Conservation (phyloP, 1,140 invertebrate species). For the Brachionus sp. region DNA sequence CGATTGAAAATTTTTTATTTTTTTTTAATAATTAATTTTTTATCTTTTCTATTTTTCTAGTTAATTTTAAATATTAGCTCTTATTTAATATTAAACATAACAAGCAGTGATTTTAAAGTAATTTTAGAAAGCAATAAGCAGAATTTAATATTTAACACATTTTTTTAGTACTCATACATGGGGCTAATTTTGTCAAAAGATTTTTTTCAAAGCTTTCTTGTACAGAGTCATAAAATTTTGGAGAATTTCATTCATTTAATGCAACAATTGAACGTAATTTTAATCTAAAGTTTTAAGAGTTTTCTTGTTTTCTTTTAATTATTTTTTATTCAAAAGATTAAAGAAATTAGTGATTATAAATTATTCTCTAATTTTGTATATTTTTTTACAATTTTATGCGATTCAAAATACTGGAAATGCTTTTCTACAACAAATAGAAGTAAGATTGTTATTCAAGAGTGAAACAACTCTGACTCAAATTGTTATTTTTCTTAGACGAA, state of each 20-base stretch:
- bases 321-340: neutral
- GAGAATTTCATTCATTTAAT: neutral
- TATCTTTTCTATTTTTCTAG: neutral
- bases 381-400: neutral
- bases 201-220: slow-evolving; percentile 12
- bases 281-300: neutral
- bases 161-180: slow-evolving; percentile 10
- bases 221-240: neutral
- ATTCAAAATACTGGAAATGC: slow-evolving; percentile 17
- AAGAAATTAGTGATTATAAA: neutral
- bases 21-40: neutral
- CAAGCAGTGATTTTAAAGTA: slow-evolving; percentile 27
- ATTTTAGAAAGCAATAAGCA: neutral
- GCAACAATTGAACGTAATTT: neutral
- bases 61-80: neutral
- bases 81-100: slow-evolving; percentile 2
- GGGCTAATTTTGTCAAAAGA: slow-evolving; percentile 15
- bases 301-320: neutral
- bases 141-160: neutral
- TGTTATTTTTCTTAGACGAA: neutral
- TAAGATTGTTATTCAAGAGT: neutral
- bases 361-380: neutral
- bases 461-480: neutral
- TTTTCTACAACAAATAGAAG: slow-evolving; percentile 12
- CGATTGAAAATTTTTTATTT: too few species aligned